These are phyloP conservation scores for Channallabes apus DNA, from an alignment of 2,797 vertebrate species.

Conservation along the genomic window DNA sequence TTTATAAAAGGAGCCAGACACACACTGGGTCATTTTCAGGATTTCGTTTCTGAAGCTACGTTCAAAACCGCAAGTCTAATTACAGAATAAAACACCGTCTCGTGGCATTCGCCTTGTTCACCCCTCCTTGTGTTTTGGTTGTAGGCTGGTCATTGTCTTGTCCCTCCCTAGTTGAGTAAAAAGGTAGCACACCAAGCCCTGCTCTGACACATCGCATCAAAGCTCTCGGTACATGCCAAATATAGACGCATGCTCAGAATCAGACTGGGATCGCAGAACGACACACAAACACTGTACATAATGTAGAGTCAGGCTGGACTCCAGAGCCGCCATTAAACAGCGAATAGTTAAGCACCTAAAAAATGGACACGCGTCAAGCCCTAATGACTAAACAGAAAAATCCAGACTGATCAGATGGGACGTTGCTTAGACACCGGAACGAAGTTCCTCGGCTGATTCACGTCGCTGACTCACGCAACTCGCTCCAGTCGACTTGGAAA, in stretches of 20 bases:
- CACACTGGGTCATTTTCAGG: neutral
- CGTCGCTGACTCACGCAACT: slow-evolving; percentile 2
- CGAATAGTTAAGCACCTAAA: slow-evolving; percentile 67
- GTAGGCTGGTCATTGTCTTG: slow-evolving; percentile 23
- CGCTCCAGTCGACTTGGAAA: neutral
- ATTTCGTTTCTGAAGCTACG: neutral
- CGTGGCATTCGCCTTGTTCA: slow-evolving; percentile 12
- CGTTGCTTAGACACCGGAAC: neutral
- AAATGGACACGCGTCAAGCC: slow-evolving; percentile 66
- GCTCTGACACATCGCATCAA: slow-evolving; percentile 37
- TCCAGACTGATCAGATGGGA: slow-evolving; percentile 58
- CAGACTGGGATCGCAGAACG: neutral
- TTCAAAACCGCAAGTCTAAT: slow-evolving; percentile 26
- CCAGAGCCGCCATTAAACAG: slow-evolving; percentile 68
- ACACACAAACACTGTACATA: slow-evolving; percentile 23
- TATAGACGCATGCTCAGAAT: slow-evolving; percentile 41
- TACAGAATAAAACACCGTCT: slow-evolving; percentile 22
- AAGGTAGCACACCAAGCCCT: slow-evolving; percentile 2
- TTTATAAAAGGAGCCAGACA: neutral
- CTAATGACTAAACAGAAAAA: slow-evolving; percentile 62
- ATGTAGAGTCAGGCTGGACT: slow-evolving; percentile 56
- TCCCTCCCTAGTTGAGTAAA: slow-evolving; percentile 14
- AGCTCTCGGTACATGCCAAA: slow-evolving; percentile 54
- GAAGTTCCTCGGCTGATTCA: slow-evolving; percentile 22
- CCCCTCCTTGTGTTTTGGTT: slow-evolving; percentile 18